A percentile compares a stretch with the other conserved stretches of the same genome.
These are phyloP conservation scores for Neomicropteryx cornuta DNA, from an alignment of 1,140 invertebrate species.

Conservation along the genomic window DNA sequence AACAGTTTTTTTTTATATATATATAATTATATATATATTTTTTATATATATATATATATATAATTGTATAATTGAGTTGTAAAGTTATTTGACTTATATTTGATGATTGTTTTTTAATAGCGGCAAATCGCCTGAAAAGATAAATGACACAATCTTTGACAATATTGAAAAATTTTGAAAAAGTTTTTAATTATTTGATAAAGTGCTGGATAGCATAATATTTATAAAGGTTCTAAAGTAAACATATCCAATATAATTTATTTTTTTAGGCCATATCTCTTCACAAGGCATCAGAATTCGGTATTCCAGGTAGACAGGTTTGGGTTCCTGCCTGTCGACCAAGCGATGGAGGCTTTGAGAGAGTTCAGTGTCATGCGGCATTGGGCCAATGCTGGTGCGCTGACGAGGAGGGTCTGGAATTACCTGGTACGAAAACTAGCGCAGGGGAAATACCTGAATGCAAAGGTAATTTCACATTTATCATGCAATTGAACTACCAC, in stretches of 20 bases:
- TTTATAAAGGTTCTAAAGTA: too few species aligned
- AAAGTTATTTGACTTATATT: too few species aligned
- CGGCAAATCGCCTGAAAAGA: too few species aligned
- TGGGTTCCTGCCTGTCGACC: constrained; percentile 70
- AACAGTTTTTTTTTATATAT: too few species aligned
- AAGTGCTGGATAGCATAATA: too few species aligned
- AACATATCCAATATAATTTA: too few species aligned
- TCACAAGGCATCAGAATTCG: constrained; percentile 63
- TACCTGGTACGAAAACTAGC: constrained; percentile 45
- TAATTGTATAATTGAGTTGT: too few species aligned
- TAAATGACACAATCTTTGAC: constrained; percentile 8
- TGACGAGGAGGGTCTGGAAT: constrained; percentile 69
- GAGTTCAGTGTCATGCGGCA: constrained; percentile 67
- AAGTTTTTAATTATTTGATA: constrained; percentile 9
- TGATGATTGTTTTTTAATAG: too few species aligned
- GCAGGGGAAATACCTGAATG: constrained; percentile 28
- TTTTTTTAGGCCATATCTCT: constrained; percentile 44
- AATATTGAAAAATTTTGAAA: too few species aligned
- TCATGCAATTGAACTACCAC: too few species aligned
- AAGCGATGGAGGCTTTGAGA: constrained; percentile 60
- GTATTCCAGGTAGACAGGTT: constrained; percentile 56
- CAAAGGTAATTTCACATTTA: constrained; percentile 18
- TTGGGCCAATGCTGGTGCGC: constrained; percentile 83
- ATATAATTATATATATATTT: too few species aligned
- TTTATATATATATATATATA: too few species aligned